Evolutionary conservation across 2,113 vertebrate genomes (phyloP).

Genomic region (Physeter macrocephalus): DNA sequence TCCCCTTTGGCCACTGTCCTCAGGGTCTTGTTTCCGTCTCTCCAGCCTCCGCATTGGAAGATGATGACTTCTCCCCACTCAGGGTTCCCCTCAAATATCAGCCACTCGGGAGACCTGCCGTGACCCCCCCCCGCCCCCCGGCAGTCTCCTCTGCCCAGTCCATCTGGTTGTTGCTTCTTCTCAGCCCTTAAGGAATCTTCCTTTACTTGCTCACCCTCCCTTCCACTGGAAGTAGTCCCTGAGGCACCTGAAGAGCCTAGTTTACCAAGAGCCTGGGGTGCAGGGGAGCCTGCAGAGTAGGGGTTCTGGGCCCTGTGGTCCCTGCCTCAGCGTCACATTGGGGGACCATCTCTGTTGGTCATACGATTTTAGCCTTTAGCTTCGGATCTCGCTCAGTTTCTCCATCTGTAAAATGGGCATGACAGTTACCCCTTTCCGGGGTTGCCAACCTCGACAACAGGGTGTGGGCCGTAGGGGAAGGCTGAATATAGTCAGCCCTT

Average conservation of each 20-base stretch:
- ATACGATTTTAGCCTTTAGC: too few relatives aligned
- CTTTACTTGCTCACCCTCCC: too few relatives aligned
- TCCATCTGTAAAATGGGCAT: not conserved
- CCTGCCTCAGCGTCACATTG: not conserved
- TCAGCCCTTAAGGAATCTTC: not conserved
- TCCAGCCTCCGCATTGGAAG: not conserved
- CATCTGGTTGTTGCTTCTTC: not conserved
- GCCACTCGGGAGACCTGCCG: not conserved
- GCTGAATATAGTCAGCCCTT: not conserved
- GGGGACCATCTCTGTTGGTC: too few relatives aligned
- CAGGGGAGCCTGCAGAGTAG: accelerated
- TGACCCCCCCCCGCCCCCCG: accelerated
- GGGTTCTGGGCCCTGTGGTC: not conserved
- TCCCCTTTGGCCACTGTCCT: not conserved
- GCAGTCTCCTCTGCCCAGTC: accelerated
- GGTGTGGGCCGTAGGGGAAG: not conserved
- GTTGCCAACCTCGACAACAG: accelerated
- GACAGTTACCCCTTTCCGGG: not conserved
- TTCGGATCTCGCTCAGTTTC: not conserved
- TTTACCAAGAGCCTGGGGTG: not conserved
- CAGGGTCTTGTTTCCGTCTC: not conserved
- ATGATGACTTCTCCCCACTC: not conserved
- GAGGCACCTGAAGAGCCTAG: too few relatives aligned
- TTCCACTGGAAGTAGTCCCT: not conserved
- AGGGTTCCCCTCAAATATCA: not conserved